Conservation (phyloP, 2,797 vertebrate genomes). For the Hyperoplus immaculatus region DNA sequence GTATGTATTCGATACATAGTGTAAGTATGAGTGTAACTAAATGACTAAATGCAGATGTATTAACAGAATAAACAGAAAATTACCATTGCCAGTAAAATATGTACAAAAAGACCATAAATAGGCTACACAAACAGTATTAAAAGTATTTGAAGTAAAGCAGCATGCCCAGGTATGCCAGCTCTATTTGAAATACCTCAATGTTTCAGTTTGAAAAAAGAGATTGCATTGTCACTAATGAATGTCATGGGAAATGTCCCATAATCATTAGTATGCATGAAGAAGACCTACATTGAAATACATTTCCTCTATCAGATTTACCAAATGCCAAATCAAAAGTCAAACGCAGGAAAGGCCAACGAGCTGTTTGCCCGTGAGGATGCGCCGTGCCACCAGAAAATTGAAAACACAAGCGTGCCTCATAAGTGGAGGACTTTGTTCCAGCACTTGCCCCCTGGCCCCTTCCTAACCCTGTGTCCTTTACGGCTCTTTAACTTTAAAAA, state of each 20-base stretch:
- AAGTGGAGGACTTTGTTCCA: slow-evolving; percentile 7
- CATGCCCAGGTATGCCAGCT: background rate
- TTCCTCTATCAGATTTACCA: slow-evolving; percentile 11
- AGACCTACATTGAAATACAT: slow-evolving; percentile 5
- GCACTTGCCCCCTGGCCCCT: background rate
- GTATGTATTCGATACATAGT: background rate
- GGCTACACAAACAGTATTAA: background rate
- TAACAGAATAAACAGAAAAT: slow-evolving; percentile 13
- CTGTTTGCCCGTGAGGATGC: background rate
- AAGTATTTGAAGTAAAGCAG: background rate
- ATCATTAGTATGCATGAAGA: background rate
- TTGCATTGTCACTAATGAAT: background rate
- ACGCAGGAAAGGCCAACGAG: background rate
- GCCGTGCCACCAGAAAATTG: background rate
- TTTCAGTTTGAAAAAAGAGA: background rate
- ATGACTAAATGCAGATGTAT: background rate
- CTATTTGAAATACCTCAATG: background rate
- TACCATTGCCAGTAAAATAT: background rate
- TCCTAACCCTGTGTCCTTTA: background rate
- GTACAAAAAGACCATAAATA: background rate
- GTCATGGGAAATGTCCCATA: background rate
- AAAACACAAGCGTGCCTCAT: slow-evolving; percentile 3
- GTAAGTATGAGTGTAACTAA: background rate
- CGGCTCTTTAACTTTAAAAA: background rate
- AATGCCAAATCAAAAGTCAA: slow-evolving; percentile 36